Conservation (phyloP, 2,888 invertebrate species). For the Ischnura elegans region DNA sequence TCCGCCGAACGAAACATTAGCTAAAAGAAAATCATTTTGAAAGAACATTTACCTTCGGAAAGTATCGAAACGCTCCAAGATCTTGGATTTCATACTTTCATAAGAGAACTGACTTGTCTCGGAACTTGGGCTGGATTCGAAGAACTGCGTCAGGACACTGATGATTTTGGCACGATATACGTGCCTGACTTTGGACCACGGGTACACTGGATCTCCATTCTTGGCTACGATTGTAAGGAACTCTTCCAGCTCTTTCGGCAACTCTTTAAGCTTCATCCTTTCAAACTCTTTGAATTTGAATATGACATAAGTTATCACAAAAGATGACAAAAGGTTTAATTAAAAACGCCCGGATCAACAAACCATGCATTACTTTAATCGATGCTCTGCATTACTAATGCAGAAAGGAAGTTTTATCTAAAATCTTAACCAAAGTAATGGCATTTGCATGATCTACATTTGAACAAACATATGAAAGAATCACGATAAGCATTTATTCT, state of each 20-base stretch:
- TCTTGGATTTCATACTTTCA: constrained; percentile 91
- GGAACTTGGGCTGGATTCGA: constrained; percentile 86
- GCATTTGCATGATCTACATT: too few relatives aligned
- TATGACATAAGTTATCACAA: too few relatives aligned
- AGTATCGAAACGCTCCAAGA: constrained; percentile 89
- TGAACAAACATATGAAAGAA: too few relatives aligned
- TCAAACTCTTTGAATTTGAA: too few relatives aligned
- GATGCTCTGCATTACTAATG: too few relatives aligned
- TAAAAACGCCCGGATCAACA: too few relatives aligned
- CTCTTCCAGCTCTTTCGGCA: constrained; percentile 93
- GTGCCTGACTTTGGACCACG: constrained; percentile 93
- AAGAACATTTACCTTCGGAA: constrained; percentile 78
- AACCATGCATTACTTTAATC: too few relatives aligned
- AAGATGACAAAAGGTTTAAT: too few relatives aligned
- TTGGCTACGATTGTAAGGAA: constrained; percentile 94
- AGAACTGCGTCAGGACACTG: constrained; percentile 92
- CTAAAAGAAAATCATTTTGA: neutral
- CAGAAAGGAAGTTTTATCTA: too few relatives aligned
- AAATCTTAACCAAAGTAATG: too few relatives aligned
- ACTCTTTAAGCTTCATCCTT: constrained; percentile 85
- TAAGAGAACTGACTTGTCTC: constrained; percentile 95
- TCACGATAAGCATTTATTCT: too few relatives aligned
- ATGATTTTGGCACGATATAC: constrained; percentile 93
- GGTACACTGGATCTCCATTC: constrained; percentile 96
- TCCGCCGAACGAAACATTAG: too few relatives aligned